Base-by-base conservation (phyloP, 1,140 invertebrate species). In the Melipona quadrifasciata region DNA sequence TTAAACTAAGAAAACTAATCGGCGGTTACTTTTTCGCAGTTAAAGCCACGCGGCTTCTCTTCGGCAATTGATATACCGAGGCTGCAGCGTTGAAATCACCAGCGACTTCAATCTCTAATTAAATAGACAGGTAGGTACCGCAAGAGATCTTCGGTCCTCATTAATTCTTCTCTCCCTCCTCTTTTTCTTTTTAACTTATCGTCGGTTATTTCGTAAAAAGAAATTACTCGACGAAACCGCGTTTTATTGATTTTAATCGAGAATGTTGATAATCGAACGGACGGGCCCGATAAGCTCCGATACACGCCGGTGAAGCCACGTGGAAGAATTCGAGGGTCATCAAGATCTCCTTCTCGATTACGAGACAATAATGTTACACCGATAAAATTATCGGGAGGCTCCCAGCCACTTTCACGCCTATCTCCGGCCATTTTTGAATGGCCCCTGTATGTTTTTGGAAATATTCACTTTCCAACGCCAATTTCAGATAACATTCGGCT, bases 11-110 rank as follows among this genome's bases (percentile, higher is more conserved):
- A 27, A 55, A 73, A 27, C 1, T 11, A 53, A 53, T 53, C 19
- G 19, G 17, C 39, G 14, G 14, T 21, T 47, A 21, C 31, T 10
- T 53, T 73, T 2, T 21, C 24, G 21, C 71, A 3, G 2, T 1
- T 27, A 1, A 73, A 24, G 4, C 17, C 5, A 17, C 11, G 16
- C 53, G 53, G 27, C 31, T 31, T 24, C 2, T 16, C 58, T 24
- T 47, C 39, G 0, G 47, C 58, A 80, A 80, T 87, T 83, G 57
- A 83, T 71, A 76, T 71, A 76, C 0, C 0, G 1, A 76, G 68
- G 53, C 47, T 4, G n/a, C 17, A 68, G 87, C 87, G 6, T 88
- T 65, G 87, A 88, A 88, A 78, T 88, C 87, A 65, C 87, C 17
- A 16, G 77, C 27, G 65, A 80, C 79, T 87, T 47, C 76, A 87